Conservation (phyloP, 1,140 invertebrate species). For the Drosophila chauvacae region DNA sequence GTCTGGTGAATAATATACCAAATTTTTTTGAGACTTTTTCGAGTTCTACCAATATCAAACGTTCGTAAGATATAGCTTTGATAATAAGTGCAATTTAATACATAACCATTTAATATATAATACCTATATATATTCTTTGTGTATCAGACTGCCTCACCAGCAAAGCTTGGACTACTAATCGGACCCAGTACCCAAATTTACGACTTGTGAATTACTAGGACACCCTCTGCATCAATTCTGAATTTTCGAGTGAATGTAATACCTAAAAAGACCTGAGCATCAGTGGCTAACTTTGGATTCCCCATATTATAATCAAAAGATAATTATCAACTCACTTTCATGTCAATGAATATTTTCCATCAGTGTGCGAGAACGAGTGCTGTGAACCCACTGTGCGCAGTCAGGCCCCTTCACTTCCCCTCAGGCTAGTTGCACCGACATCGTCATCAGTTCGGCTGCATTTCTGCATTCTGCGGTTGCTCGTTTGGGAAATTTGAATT, state of each 20-base stretch:
- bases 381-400: constrained; percentile 3
- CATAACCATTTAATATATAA: no score
- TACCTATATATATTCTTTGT: no score
- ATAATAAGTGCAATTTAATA: no score
- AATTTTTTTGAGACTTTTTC: no score
- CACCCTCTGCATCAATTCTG: neutral
- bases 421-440: constrained; percentile 47
- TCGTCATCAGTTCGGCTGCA: constrained; percentile 56
- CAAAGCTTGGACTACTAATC: no score
- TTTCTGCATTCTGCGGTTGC: constrained; percentile 56
- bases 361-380: neutral
- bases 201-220: neutral
- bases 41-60: no score
- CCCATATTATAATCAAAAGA: neutral
- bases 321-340: neutral
- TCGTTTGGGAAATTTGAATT: constrained; percentile 80
- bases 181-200: no score
- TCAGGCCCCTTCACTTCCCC: neutral
- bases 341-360: neutral
- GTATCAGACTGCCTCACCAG: no score
- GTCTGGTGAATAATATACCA: no score
- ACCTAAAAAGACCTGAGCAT: neutral
- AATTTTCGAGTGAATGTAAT: neutral
- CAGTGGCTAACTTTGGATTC: neutral
- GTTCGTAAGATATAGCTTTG: no score